phyloP scores from a whole-genome alignment of 2,888 invertebrate species.

The Parnassius glacialis region DNA sequence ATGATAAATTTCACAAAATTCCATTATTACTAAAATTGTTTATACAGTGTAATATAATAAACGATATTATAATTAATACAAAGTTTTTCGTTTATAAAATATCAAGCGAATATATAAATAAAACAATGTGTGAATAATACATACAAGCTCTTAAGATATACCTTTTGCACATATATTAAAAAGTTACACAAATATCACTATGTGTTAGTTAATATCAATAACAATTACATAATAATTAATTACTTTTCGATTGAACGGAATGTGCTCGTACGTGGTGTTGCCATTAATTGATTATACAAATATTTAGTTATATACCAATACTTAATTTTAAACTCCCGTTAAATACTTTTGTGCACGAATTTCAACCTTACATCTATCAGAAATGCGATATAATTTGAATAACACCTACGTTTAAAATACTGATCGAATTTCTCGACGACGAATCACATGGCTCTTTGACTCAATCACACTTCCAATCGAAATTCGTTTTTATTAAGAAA shows the following conservation, averaged over 20 bases:
- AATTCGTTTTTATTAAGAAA: constrained; percentile 31
- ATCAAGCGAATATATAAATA: constrained; percentile 22
- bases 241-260: constrained; percentile 70
- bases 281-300: constrained; percentile 44
- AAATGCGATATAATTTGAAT: constrained; percentile 53
- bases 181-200: constrained; percentile 51
- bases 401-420: constrained; percentile 58
- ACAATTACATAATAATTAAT: constrained; percentile 53
- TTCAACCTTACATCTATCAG: constrained; percentile 55
- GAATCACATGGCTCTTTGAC: constrained; percentile 24
- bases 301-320: constrained; percentile 45
- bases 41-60: constrained; percentile 19
- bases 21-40: not conserved
- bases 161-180: constrained; percentile 19
- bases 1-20: constrained; percentile 1
- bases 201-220: constrained; percentile 45
- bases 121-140: constrained; percentile 19
- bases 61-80: constrained; percentile 7
- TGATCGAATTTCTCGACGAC: constrained; percentile 44
- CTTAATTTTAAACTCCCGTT: constrained; percentile 51
- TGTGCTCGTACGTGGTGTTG: constrained; percentile 69
- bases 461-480: constrained; percentile 24
- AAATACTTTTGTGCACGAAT: constrained; percentile 72
- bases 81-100: constrained; percentile 13
- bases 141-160: constrained; percentile 26